A percentile compares a stretch with the other conserved stretches of the same genome.
Evolutionary conservation across 2,113 vertebrate species (phyloP).

Genomic region (Alligator sinensis): DNA sequence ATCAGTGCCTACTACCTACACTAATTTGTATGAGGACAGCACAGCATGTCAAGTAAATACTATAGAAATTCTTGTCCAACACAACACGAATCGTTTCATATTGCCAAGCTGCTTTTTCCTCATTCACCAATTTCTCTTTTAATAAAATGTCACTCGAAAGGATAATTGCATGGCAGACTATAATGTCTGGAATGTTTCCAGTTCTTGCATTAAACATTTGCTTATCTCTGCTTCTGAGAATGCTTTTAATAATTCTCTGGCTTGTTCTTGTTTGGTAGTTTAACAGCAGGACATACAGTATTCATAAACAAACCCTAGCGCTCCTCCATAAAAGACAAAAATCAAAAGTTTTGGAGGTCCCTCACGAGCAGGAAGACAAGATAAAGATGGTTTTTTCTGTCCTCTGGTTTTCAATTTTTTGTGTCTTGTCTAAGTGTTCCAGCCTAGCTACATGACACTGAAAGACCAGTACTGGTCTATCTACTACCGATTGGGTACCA

Average conservation of each 20-base stretch:
- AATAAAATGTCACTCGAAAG: constrained; percentile 27
- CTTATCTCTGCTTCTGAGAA: constrained; percentile 21
- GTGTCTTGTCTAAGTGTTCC: background rate
- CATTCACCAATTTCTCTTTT: constrained; percentile 33
- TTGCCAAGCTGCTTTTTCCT: background rate
- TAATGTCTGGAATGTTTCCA: background rate
- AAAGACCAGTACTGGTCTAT: background rate
- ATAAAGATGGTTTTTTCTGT: background rate
- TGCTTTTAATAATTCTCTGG: background rate
- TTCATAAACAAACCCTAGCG: background rate
- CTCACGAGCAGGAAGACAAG: background rate
- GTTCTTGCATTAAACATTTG: constrained; percentile 32
- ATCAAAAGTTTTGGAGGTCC: background rate
- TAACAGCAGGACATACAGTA: background rate
- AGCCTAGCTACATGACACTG: background rate
- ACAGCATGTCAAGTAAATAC: constrained; percentile 22
- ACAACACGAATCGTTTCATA: constrained; percentile 8
- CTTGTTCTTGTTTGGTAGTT: background rate
- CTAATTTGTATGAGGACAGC: constrained; percentile 36
- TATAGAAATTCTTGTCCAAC: constrained; percentile 2
- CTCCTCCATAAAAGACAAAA: background rate
- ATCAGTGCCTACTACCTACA: background rate
- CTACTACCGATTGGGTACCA: background rate
- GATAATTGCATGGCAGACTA: constrained; percentile 36
- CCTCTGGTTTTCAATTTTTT: background rate